Evolutionary conservation across 1,140 invertebrate species (phyloP), one percentile per base, ranked within the genome.

Genomic region (Anthonomus grandis): DNA sequence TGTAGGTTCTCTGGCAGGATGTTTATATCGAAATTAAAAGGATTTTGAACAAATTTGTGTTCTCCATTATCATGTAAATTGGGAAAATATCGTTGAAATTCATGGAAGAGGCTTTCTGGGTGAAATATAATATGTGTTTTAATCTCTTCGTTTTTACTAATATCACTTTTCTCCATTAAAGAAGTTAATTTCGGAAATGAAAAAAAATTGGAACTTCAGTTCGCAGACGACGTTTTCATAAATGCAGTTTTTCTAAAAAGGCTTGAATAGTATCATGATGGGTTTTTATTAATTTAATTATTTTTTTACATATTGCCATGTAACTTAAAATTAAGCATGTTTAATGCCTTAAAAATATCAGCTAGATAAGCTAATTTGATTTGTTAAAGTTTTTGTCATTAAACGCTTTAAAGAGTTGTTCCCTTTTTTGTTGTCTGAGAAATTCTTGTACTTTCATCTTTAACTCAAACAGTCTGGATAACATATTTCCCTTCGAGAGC

Each of bases 401-500:
- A 31, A 31, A 31, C 27, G 27, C 27, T 31, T 31, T n/a, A 8
- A 31, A 31, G 6, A 31, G n/a, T 31, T 31, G 27, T 31, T 31
- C 27, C n/a, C n/a, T 31, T 6, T 31, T 31, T 31, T 31, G 6
- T n/a, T 31, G 27, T n/a, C n/a, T n/a, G n/a, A n/a, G n/a, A n/a
- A n/a, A n/a, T n/a, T n/a, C n/a, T n/a, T n/a, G n/a, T n/a, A n/a
- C n/a, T 31, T 6, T n/a, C 27, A 31, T 31, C n/a, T 31, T 31
- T n/a, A 31, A n/a, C 27, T 31, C 27, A 31, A 31, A 31, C 27
- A 31, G 6, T 31, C 27, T 31, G 27, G 27, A 31, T 48, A 69
- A 12, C 47, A 68, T 57, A 37, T 67, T 67, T 18, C 64, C 69
- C 63, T 59, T 68, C 13, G 65, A 68, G 13, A 67, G 47, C 63